Evolutionary conservation across 2,113 vertebrate genomes (phyloP), one percentile per base, ranked within the genome.

Genomic region (Podiceps cristatus): DNA sequence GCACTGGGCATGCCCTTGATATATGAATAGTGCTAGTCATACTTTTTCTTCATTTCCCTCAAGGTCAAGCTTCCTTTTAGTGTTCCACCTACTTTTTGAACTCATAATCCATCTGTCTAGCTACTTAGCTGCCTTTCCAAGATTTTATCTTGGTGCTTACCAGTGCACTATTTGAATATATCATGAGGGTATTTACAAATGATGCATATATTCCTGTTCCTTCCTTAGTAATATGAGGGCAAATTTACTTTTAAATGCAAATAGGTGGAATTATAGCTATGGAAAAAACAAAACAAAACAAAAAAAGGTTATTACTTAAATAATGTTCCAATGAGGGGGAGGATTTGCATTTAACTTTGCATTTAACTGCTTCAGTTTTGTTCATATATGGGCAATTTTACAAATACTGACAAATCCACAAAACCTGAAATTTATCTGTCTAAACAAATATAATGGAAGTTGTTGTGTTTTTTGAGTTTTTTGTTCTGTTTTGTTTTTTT

Each of bases 61-160:
- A 91, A 97, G 79, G 86, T 86, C 83, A 96, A 92, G 23, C 29
- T 87, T 86, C 55, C 42, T 74, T 92, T 94, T 74, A 92, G 29
- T 52, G 77, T 95, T 90, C 78, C 68, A 92, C 60, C 35, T 81
- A 90, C 8, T 93, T 97, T 86, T 75, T 91, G n/a, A 87, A 88
- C 56, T 92, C 88, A 90, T 92, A 95, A 96, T 88, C 91, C 91
- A 81, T 96, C 86, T 97, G 80, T 84, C 52, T 92, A 89, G 44
- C 42, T 49, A 78, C 69, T 94, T 96, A 95, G 55, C 29, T 87
- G 55, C n/a, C 80, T 91, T 93, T 74, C 76, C 67, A 91, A 89
- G 72, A 80, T 68, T 86, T 88, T 76, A 56, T 81, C 52, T 91
- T 81, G 68, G 40, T 91, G 56, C 64, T 95, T 95, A 91, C 64